A percentile compares a stretch with the other conserved stretches of the same genome.
These are phyloP conservation scores for Notoglanidium macrostoma DNA, from an alignment of 2,797 vertebrate genomes.

Conservation along the genomic window DNA sequence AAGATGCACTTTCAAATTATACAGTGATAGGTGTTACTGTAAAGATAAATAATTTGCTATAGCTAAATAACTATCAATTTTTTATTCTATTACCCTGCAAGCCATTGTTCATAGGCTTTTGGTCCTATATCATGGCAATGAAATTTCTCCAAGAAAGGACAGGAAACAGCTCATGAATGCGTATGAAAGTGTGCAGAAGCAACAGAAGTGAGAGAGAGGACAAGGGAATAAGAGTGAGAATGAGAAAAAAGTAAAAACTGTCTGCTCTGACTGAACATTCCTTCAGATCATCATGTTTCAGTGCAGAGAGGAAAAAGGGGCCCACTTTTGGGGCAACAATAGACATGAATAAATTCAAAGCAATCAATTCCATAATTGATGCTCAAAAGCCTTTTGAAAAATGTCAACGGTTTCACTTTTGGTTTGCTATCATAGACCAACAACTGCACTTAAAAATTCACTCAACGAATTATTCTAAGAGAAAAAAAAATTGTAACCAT, in stretches of 20 bases:
- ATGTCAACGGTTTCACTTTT: slow-evolving; percentile 17
- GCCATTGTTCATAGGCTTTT: not conserved
- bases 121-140: not conserved
- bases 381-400: not conserved
- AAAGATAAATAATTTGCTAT: not conserved
- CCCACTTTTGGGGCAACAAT: slow-evolving; percentile 33
- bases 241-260: slow-evolving; percentile 46
- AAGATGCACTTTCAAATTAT: not conserved
- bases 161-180: not conserved
- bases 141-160: not conserved
- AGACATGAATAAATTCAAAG: slow-evolving; percentile 17
- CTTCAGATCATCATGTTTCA: slow-evolving; percentile 49
- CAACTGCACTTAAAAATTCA: not conserved
- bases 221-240: slow-evolving; percentile 35
- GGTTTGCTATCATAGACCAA: not conserved
- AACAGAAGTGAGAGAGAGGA: not conserved
- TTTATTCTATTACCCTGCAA: not conserved
- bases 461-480: not conserved
- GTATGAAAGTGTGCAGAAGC: not conserved
- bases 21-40: not conserved
- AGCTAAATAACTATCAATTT: too few relatives aligned
- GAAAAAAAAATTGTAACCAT: not conserved
- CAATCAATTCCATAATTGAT: not conserved
- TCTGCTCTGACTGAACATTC: slow-evolving; percentile 49
- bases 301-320: slow-evolving; percentile 15